Evolutionary conservation across 2,113 vertebrate species (phyloP), one percentile per base, ranked within the genome.

Genomic region (Odocoileus virginianus): DNA sequence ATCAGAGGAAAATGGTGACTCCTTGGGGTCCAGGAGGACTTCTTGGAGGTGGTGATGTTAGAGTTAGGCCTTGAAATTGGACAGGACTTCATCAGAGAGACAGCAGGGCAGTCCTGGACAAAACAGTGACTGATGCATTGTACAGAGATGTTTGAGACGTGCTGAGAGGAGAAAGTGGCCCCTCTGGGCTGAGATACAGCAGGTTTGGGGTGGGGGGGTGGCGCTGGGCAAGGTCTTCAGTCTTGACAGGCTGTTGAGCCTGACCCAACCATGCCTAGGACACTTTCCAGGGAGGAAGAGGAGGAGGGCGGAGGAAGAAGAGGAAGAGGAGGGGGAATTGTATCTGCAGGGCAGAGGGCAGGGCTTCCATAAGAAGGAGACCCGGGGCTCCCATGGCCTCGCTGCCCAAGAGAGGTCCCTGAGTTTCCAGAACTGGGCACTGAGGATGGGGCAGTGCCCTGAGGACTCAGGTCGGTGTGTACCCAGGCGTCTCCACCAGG

Each of bases 381-480:
- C 47, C 27, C 1, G 1, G 55, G 40, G 6, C 9, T 7, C 74
- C 19, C 43, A 0, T 47, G 28, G 12, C 36, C 13, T 82, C 6
- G 21, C 57, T 13, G 25, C 58, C 83, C 11, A 0, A 7, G 30
- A 45, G 52, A 10, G 21, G n/a, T 6, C 60, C 28, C 30, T 7
- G 3, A 0, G 5, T 11, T 47, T 27, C 54, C 3, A 50, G 52
- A 13, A 3, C 58, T 0, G 8, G 2, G 47, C 45, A 28, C 61
- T 28, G 57, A 45, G 45, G 47, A 9, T 2, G 5, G 89, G 40
- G 36, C 13, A 14, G 4, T 3, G 2, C 36, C 7, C 33, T 7
- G 2, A 10, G 47, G 47, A 25, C 1, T 0, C 47, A 0, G 33
- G 15, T 2, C 0, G n/a, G 19, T 36, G 17, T 17, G 64, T 36